Base-by-base conservation (phyloP, 2,113 vertebrate genomes). In the Maccullochella peelii region DNA sequence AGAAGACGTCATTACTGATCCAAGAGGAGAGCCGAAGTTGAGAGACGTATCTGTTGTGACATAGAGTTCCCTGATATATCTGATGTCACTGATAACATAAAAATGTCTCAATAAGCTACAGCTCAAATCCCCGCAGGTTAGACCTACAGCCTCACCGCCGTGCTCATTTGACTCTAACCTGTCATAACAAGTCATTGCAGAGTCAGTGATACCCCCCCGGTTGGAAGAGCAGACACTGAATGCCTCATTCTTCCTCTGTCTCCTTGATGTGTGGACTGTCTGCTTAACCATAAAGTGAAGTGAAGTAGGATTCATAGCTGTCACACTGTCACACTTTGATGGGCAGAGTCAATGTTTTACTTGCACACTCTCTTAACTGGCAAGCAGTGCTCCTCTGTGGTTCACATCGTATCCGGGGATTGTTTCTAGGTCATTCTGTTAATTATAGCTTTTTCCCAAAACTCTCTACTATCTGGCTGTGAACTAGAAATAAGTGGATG, bases 401-500 rank as follows among this genome's bases (percentile, higher is more conserved):
- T 58, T 82, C 68, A 55, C 47, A 76, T 23, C n/a, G 47, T 36
- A 65, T 70, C 80, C 52, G 58, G 91, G 85, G 91, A 93, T 33
- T 36, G 70, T 91, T 93, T 94, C 88, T 92, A 85, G 91, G 92
- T 88, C 93, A 87, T 40, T 79, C 47, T 68, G 38, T 81, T 93
- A 93, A 93, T 92, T 89, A 90, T 82, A 88, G 75, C 72, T 11
- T 25, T 66, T 52, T 90, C 88, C 73, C 42, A 78, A 91, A 87
- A 68, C 77, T 54, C 73, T 65, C 71, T 54, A 44, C 23, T 16
- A 70, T 54, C 27, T 38, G 65, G 16, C n/a, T 82, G n/a, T 65
- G 63, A 82, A 84, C 79, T 66, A 82, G 82, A 90, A 88, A 77
- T 77, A 65, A 72, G 12, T 10, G 4, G 16, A 50, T 12, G n/a